Evolutionary conservation across 2,113 vertebrate species (phyloP), one percentile per base, ranked within the genome.

Genomic region (Semnornis frantzii): DNA sequence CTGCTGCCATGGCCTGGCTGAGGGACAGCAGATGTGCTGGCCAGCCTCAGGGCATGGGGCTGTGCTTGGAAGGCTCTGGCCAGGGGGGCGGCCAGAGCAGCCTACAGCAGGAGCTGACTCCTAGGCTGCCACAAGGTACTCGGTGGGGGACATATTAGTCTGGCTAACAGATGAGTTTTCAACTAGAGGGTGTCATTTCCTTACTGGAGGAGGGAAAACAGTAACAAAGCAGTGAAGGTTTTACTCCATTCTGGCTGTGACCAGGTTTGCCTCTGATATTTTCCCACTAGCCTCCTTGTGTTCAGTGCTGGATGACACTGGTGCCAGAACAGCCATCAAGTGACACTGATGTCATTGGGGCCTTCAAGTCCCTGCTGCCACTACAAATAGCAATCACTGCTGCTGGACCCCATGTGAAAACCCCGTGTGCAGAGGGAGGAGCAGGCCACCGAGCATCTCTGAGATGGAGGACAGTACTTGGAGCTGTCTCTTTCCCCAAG

Each of bases 41-140:
- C 89, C 82, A 81, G 65, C n/a, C 48, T n/a, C 4, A 10, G 48
- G 78, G 71, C 30, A 57, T 3, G 4, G 62, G 60, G 63, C 71
- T 87, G 78, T 0, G 19, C 59, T 16, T 1, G 6, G 81, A 68
- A 68, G 74, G 83, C 62, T 85, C 69, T 5, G 0, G 54, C 1
- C 1, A 74, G 44, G 57, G 73, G 60, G 57, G 12, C 0, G 0
- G 48, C 42, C 1, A 0, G 8, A 8, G 27, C 59, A 24, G 64
- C 87, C 77, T 5, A 18, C 0, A 2, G 66, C 66, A 54, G 19
- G n/a, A 23, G 75, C 8, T 62, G 21, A 14, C 13, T 2, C 60
- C 24, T 0, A 2, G 50, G 59, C 28, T 48, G 62, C 48, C 1
- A 0, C 3, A 0, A 31, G 60, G 52, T 52, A 34, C 15, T 15